Evolutionary conservation across 2,113 vertebrate genomes (phyloP).

Genomic region (Tupaia tana): DNA sequence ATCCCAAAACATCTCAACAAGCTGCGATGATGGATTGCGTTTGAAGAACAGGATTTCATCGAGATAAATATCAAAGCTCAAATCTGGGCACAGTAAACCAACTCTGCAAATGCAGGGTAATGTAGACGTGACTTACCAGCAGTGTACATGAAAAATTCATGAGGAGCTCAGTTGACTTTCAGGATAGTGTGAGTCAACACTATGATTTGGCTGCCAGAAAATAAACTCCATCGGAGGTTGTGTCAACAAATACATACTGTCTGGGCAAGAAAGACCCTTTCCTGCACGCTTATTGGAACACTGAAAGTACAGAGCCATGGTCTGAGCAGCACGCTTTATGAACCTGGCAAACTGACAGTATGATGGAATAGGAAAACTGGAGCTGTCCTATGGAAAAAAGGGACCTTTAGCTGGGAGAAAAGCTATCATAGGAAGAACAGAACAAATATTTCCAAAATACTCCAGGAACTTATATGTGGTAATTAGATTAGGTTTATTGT

Average conservation of each 20-base stretch:
- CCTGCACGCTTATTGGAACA: neutral
- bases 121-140: neutral
- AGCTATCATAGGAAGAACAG: neutral
- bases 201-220: conserved; percentile 9
- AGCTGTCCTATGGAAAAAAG: neutral
- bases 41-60: neutral
- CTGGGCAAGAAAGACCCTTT: neutral
- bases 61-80: neutral
- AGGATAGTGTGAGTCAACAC: neutral
- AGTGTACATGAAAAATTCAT: neutral
- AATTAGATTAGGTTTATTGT: neutral
- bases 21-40: neutral
- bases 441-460: neutral
- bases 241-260: neutral
- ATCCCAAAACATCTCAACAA: neutral
- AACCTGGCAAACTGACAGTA: neutral
- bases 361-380: neutral
- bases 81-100: neutral
- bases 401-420: neutral
- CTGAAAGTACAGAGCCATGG: neutral
- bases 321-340: neutral
- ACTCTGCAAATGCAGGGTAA: neutral
- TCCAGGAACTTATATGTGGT: neutral
- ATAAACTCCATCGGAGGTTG: neutral
- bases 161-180: neutral